Evolutionary conservation across 2,888 invertebrate genomes (phyloP).

Genomic region (Thymelicus lineola): DNA sequence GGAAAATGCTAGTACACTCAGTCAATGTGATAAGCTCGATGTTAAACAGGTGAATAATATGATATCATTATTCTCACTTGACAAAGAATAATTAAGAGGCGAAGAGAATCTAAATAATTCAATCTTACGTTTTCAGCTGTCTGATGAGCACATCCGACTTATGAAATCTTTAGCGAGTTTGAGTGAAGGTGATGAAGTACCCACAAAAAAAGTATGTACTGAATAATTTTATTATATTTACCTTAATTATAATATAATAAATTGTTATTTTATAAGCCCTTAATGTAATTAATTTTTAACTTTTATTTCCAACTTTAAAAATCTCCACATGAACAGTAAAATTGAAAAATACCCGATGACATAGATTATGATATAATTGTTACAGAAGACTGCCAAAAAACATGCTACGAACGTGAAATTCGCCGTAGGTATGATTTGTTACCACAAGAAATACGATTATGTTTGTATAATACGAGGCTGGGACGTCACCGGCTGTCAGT

Average conservation of each 20-base stretch:
- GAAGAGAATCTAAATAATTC: too few relatives aligned
- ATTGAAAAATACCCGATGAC: too few relatives aligned
- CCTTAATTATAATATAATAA: too few relatives aligned
- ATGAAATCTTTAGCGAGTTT: conserved; percentile 50
- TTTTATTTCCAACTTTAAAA: too few relatives aligned
- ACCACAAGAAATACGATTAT: conserved; percentile 86
- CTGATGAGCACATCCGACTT: conserved; percentile 49
- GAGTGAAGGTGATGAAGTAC: conserved; percentile 42
- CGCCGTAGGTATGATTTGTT: conserved; percentile 90
- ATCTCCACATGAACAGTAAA: too few relatives aligned
- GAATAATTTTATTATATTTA: conserved; percentile 19
- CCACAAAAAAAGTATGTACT: conserved; percentile 45
- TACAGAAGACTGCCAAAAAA: conserved; percentile 50
- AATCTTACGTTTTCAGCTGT: conserved; percentile 49
- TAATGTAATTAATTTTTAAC: too few relatives aligned
- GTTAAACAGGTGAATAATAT: conserved; percentile 23
- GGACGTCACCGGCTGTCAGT: conserved; percentile 87
- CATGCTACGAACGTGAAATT: conserved; percentile 69
- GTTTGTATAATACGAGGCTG: conserved; percentile 89
- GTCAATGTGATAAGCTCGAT: conserved; percentile 16
- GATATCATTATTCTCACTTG: background rate
- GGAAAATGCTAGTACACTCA: conserved; percentile 46
- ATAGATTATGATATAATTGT: conserved; percentile 9
- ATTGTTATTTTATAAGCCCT: too few relatives aligned
- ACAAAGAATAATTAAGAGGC: too few relatives aligned